Percentiles rank a stretch among this genome's conserved stretches.
These are phyloP conservation scores for Stenichneumon culpator DNA, from an alignment of 2,888 invertebrate species.

Conservation along the genomic window DNA sequence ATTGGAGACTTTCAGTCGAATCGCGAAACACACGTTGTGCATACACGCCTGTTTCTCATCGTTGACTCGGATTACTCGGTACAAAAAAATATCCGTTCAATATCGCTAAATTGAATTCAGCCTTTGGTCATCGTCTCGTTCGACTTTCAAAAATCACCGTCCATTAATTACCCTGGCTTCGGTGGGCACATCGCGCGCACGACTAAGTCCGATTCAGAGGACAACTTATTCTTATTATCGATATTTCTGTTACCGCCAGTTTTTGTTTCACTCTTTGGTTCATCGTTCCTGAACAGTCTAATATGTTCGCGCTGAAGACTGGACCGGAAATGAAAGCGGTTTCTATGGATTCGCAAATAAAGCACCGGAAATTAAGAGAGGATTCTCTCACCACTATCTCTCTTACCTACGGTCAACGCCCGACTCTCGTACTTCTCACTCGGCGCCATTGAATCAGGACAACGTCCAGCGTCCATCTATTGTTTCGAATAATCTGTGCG, in stretches of 20 bases:
- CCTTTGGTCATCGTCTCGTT: neutral
- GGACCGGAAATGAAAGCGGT: slow-evolving; percentile 64
- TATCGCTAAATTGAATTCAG: slow-evolving; percentile 5
- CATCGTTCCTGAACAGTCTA: neutral
- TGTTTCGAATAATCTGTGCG: slow-evolving; percentile 39
- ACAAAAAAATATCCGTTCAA: neutral
- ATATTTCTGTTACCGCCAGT: neutral
- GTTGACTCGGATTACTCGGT: neutral
- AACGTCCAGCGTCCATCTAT: slow-evolving; percentile 9
- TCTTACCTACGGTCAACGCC: slow-evolving; percentile 8
- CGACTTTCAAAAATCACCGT: no score
- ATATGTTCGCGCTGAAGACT: neutral
- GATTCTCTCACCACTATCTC: slow-evolving; percentile 47
- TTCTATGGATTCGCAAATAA: slow-evolving; percentile 57
- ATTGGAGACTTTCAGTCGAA: neutral
- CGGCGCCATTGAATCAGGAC: slow-evolving; percentile 16
- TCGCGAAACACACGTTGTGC: neutral
- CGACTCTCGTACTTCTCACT: slow-evolving; percentile 25
- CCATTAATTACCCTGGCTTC: no score
- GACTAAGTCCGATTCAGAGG: neutral
- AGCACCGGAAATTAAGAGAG: slow-evolving; percentile 66
- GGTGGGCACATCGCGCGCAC: no score
- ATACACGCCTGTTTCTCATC: neutral
- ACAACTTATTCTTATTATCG: slow-evolving; percentile 16
- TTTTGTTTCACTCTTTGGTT: slow-evolving; percentile 6